phyloP scores from a whole-genome alignment of 2,888 invertebrate genomes.

The Brachyptera risi region DNA sequence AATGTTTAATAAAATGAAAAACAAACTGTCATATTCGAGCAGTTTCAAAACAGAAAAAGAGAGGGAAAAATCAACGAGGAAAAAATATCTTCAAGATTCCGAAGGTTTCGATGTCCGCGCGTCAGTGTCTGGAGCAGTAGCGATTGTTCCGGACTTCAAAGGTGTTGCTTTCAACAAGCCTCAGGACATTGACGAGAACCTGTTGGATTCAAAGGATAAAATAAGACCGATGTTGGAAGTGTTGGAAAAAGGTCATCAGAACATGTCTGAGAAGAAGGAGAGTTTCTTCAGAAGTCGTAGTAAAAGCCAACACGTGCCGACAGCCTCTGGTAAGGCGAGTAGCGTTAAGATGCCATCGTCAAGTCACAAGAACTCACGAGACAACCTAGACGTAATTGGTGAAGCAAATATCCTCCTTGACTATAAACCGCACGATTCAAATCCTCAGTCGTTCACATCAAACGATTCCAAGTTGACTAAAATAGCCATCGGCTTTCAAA shows the following conservation, averaged over 20 bases:
- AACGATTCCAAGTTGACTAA: not conserved
- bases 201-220: no score
- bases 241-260: not conserved
- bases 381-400: not conserved
- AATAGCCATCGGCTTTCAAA: not conserved
- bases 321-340: not conserved
- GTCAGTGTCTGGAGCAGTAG: not conserved
- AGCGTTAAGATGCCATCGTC: no score
- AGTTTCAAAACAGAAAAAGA: constrained; percentile 31
- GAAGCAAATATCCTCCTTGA: not conserved
- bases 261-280: not conserved
- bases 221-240: no score
- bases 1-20: constrained; percentile 22
- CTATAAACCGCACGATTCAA: not conserved
- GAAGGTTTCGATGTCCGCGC: not conserved
- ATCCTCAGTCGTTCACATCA: not conserved
- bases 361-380: not conserved
- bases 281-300: not conserved
- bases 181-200: no score
- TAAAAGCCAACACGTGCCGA: not conserved
- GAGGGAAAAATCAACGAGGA: constrained; percentile 12
- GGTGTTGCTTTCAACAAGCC: no score
- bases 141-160: no score
- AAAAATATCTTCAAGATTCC: not conserved
- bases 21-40: constrained; percentile 24